Evolutionary conservation across 2,888 invertebrate genomes (phyloP), one percentile per base, ranked within the genome.

Genomic region (Myopa testacea): DNA sequence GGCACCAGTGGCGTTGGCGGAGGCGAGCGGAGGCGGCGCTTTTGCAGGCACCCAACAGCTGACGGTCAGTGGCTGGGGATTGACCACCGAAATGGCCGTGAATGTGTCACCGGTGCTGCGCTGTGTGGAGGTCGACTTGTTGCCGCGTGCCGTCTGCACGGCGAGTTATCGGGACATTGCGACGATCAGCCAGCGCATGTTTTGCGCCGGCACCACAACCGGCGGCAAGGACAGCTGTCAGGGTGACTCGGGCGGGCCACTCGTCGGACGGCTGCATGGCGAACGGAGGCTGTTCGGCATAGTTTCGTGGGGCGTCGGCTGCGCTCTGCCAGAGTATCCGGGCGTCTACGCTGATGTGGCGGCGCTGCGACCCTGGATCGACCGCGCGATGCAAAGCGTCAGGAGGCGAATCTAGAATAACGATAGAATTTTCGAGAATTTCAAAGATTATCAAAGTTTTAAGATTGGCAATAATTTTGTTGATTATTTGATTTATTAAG

Each of bases 251-350:
- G 87, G 87, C 70, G 87, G 87, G 12, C 87, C 87, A 4, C 79
- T 87, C 55, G 85, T 87, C 4, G 83, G 84, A 26, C 80, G 82
- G 79, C 78, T 78, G 67, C 67, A 74, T 14, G 79, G 82, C 16
- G 40, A 65, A 26, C 58, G 80, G 38, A 86, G 79, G 76, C 84
- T 87, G 2, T 84, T 83, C 68, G 87, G 87, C 26, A 84, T 87
- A 19, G 87, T 87, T 10, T 87, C 87, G 70, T 87, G 85, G 85
- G 87, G 87, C 52, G 74, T 87, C 55, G 87, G 87, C 70, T 87
- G 87, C 67, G 87, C 86, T 3, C 82, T 85, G 67, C 80, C 69
- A 8, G 81, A 79, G n/a, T 87, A 82, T 82, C 87, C 87, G 8
- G 87, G 87, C 37, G 87, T 87, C 10, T 87, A 87, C 69, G 81